phyloP scores from a whole-genome alignment of 1,140 invertebrate species.

The Brevipalpus yothersi region DNA sequence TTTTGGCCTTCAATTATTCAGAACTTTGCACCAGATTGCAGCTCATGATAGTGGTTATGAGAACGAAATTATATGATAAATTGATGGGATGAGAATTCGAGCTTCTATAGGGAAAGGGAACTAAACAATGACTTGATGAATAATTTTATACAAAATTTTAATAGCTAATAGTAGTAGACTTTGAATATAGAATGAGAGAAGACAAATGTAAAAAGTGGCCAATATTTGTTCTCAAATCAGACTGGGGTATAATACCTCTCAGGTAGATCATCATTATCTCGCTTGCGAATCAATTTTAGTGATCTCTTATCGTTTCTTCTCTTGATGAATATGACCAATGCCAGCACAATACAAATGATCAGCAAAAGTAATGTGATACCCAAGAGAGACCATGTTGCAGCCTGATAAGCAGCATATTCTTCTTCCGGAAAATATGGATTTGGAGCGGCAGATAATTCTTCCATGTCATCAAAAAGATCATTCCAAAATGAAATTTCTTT shows the following conservation, averaged over 20 bases:
- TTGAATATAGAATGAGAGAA: too few species aligned
- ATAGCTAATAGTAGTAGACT: too few species aligned
- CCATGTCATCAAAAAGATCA: not conserved
- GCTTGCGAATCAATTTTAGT: not conserved
- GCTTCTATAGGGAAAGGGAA: too few species aligned
- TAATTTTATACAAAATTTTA: too few species aligned
- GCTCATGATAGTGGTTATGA: too few species aligned
- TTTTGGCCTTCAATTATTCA: too few species aligned
- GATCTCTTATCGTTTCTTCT: not conserved
- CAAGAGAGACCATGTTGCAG: constrained; percentile 5
- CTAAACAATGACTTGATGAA: too few species aligned
- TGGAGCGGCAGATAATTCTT: not conserved
- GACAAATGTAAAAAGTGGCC: too few species aligned
- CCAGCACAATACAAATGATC: not conserved
- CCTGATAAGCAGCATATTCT: constrained; percentile 4
- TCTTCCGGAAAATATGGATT: constrained; percentile 6
- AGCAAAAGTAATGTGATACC: constrained; percentile 4
- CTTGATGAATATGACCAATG: not conserved
- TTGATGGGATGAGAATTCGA: too few species aligned
- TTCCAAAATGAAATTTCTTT: not conserved
- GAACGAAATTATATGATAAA: too few species aligned
- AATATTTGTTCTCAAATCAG: too few species aligned
- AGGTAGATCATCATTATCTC: not conserved
- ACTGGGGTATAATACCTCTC: not conserved
- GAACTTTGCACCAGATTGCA: too few species aligned